Evolutionary conservation across 2,797 vertebrate species (phyloP).

Genomic region (Melanotaenia maccullochi): DNA sequence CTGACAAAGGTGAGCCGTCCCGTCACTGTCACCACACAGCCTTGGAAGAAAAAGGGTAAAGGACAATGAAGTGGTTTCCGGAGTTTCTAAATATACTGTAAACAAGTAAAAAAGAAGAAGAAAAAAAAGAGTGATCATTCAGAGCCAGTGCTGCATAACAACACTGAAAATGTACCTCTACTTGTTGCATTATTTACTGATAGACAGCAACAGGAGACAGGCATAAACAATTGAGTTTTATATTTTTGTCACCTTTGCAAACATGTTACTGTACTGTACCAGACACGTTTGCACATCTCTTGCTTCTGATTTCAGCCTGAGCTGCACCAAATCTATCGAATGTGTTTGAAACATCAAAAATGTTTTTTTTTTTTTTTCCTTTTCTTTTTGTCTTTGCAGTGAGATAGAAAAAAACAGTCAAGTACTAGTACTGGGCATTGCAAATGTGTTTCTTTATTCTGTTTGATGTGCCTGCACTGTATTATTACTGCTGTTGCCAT

Average conservation of each 20-base stretch:
- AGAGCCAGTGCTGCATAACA: neutral
- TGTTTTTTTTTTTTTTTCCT: neutral
- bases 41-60: conserved; percentile 67
- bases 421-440: conserved; percentile 26
- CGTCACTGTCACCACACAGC: conserved; percentile 91
- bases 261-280: neutral
- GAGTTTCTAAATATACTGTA: neutral
- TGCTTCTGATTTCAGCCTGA: conserved; percentile 19
- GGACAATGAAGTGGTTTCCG: conserved; percentile 1
- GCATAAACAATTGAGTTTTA: neutral
- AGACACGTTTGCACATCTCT: neutral
- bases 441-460: conserved; percentile 62
- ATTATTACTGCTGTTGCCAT: conserved; percentile 76
- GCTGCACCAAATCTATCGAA: conserved; percentile 8
- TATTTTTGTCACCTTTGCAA: neutral
- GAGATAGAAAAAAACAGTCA: conserved; percentile 23
- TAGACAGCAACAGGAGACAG: neutral
- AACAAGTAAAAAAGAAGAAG: neutral
- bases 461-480: conserved; percentile 63
- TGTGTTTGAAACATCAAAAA: conserved; percentile 33
- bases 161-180: conserved; percentile 5
- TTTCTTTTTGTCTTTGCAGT: conserved; percentile 29
- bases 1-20: conserved; percentile 95
- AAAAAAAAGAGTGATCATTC: neutral
- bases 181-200: conserved; percentile 37